These are phyloP conservation scores for Machaerirhynchus nigripectus DNA, from an alignment of 2,113 vertebrate species.

Conservation along the genomic window DNA sequence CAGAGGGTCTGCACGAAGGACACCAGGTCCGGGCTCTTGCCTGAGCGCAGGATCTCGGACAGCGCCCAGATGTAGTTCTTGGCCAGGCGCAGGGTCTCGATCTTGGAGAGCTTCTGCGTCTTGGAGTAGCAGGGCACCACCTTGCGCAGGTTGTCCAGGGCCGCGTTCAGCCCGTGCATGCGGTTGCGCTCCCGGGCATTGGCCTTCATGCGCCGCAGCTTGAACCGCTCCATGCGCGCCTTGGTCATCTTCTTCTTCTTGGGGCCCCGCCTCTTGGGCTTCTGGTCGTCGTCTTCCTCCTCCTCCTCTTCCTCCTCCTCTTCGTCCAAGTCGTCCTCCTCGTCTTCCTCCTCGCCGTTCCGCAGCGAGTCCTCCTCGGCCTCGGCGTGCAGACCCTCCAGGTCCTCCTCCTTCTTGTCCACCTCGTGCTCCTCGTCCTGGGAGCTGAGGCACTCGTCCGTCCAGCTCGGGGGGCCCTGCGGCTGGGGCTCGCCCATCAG, in stretches of 20 bases:
- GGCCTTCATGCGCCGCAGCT: conserved; percentile 93
- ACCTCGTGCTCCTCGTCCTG: conserved; percentile 80
- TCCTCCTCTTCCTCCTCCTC: conserved; percentile 89
- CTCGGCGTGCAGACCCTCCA: conserved; percentile 61
- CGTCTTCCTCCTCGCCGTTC: conserved; percentile 73
- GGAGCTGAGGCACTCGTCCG: conserved; percentile 80
- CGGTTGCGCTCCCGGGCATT: conserved; percentile 96
- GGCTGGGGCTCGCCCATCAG: conserved; percentile 80
- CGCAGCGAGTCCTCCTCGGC: conserved; percentile 64
- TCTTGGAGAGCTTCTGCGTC: conserved; percentile 97
- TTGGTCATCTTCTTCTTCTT: conserved; percentile 99
- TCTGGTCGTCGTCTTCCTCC: conserved; percentile 89
- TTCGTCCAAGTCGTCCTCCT: conserved; percentile 79
- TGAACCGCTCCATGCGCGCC: conserved; percentile 93
- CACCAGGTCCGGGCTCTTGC: conserved; percentile 93
- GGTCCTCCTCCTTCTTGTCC: conserved; percentile 75
- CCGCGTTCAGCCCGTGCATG: conserved; percentile 97
- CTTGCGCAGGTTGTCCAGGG: conserved; percentile 94
- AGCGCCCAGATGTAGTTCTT: conserved; percentile 99
- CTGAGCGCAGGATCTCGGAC: conserved; percentile 92
- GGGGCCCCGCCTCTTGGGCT: conserved; percentile 93
- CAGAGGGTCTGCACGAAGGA: conserved; percentile 96
- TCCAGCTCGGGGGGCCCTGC: conserved; percentile 78
- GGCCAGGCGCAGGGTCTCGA: conserved; percentile 94
- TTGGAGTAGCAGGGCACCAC: conserved; percentile 99